A percentile compares a stretch with the other conserved stretches of the same genome.
phyloP scores from a whole-genome alignment of 2,797 vertebrate genomes.

The Myoxocephalus aenaeus region DNA sequence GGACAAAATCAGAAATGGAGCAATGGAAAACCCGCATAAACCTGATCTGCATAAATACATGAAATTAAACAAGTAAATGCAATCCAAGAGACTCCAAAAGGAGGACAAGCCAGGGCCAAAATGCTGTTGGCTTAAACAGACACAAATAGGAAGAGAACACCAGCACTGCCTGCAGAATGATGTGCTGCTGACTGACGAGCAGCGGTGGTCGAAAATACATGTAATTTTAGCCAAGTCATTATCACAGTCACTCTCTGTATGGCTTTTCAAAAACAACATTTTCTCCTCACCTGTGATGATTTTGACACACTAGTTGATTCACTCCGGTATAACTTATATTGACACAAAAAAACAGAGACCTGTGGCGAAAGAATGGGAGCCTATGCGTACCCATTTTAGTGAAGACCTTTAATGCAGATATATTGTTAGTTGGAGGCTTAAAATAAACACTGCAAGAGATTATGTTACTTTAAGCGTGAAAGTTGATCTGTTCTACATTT shows the following conservation, averaged over 20 bases:
- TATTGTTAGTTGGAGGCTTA: not conserved
- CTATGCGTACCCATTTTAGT: not conserved
- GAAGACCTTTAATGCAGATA: not conserved
- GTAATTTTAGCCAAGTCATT: not conserved
- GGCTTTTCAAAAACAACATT: not conserved
- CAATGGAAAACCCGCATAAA: not conserved
- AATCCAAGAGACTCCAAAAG: not conserved
- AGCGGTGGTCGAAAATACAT: constrained; percentile 2
- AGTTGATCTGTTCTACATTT: not conserved
- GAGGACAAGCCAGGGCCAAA: not conserved
- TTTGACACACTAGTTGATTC: not conserved
- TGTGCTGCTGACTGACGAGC: not conserved
- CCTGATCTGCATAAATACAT: not conserved
- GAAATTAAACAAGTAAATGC: not conserved
- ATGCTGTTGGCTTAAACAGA: not conserved
- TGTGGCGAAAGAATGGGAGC: not conserved
- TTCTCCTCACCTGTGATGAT: constrained; percentile 6
- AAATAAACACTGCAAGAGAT: not conserved
- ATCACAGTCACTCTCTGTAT: constrained; percentile 1
- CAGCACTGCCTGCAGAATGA: not conserved
- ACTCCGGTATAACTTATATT: not conserved
- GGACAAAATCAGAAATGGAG: constrained; percentile 5
- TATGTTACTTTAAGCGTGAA: not conserved
- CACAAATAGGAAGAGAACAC: not conserved
- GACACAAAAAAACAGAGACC: not conserved